phyloP scores from a whole-genome alignment of 2,113 vertebrate species.

The Dromiciops gliroides region DNA sequence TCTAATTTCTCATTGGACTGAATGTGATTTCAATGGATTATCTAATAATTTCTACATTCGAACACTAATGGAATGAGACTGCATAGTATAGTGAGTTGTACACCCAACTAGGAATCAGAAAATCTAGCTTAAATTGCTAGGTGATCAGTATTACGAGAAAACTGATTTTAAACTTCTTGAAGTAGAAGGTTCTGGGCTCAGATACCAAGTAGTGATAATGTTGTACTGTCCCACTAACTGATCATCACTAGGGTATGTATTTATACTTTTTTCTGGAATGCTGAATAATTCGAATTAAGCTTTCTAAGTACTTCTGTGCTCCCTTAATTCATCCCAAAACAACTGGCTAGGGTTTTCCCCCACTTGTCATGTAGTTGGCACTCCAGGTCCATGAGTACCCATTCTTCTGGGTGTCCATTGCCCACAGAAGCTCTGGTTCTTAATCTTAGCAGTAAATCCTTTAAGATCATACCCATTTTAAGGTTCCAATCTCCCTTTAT shows the following conservation, averaged over 20 bases:
- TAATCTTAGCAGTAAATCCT: too few relatives aligned
- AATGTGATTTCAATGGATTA: background rate
- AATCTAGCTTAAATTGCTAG: background rate
- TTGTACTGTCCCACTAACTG: background rate
- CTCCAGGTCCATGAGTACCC: too few relatives aligned
- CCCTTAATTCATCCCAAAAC: background rate
- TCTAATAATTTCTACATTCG: background rate
- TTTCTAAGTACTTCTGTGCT: background rate
- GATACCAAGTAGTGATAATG: background rate
- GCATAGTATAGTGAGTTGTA: too few relatives aligned
- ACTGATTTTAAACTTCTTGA: background rate
- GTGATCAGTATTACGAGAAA: background rate
- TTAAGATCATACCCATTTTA: too few relatives aligned
- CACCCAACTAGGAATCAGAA: background rate
- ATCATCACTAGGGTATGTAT: background rate
- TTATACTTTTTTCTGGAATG: background rate
- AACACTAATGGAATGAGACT: constrained; percentile 16
- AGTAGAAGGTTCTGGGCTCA: background rate
- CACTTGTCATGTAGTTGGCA: too few relatives aligned
- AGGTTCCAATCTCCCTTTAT: too few relatives aligned
- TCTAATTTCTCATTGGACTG: background rate
- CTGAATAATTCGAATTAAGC: background rate
- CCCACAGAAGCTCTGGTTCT: too few relatives aligned
- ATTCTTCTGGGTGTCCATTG: too few relatives aligned
- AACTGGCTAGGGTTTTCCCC: background rate